These are phyloP conservation scores for Eledona agricola DNA, from an alignment of 2,888 invertebrate species.

Conservation along the genomic window DNA sequence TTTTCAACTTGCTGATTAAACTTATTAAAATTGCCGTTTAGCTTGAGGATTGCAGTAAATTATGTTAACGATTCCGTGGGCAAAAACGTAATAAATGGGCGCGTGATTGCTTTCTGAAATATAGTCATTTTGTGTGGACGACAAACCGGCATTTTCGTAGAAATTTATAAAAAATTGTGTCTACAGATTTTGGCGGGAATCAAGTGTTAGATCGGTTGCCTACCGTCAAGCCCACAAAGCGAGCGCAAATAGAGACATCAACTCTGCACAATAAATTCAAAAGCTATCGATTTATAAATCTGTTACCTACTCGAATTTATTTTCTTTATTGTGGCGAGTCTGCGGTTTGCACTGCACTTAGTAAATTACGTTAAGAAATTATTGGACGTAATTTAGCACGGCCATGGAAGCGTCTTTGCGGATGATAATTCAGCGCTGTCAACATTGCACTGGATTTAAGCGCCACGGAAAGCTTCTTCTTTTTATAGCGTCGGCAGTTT, in stretches of 20 bases:
- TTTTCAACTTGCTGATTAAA: conserved; percentile 14
- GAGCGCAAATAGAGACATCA: conserved; percentile 20
- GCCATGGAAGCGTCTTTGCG: conserved; percentile 23
- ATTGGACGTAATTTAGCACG: conserved; percentile 29
- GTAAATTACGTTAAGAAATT: conserved; percentile 34
- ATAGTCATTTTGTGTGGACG: background rate
- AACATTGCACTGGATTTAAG: conserved; percentile 31
- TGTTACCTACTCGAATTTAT: conserved; percentile 30
- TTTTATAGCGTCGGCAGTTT: too few species aligned
- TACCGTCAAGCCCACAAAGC: conserved; percentile 7
- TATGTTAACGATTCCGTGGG: too few species aligned
- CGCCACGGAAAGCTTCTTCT: too few species aligned
- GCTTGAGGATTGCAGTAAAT: conserved; percentile 9
- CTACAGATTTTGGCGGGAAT: conserved; percentile 10
- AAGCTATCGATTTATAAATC: conserved; percentile 33
- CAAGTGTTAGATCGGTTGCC: conserved; percentile 14
- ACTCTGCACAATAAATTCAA: conserved; percentile 24
- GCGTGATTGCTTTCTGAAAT: too few species aligned
- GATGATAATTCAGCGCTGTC: conserved; percentile 31
- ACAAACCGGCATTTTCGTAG: background rate
- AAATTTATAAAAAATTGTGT: background rate
- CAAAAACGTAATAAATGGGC: too few species aligned
- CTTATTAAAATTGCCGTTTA: conserved; percentile 18
- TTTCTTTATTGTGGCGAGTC: conserved; percentile 25
- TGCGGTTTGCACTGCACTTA: conserved; percentile 30